Evolutionary conservation across 2,888 invertebrate genomes (phyloP).

Genomic region (Perizoma flavofasciatum): DNA sequence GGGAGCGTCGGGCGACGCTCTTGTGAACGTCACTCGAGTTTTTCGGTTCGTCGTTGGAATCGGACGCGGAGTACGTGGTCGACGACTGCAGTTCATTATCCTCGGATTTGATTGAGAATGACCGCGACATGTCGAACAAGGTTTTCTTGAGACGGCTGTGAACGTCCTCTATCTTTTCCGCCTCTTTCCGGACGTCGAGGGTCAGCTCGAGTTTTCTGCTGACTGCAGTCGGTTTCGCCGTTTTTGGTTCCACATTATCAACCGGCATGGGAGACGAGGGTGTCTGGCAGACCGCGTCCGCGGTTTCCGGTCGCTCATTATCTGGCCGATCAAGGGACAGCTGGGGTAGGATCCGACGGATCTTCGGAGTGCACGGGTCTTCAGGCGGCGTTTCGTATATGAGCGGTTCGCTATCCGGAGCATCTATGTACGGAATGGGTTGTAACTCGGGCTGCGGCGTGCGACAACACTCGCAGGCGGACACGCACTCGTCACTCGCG

Average conservation of each 20-base stretch:
- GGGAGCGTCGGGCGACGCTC: conserved; percentile 22
- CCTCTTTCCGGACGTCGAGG: conserved; percentile 59
- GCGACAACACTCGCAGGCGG: conserved; percentile 77
- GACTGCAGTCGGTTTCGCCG: conserved; percentile 39
- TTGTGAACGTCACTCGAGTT: conserved; percentile 14
- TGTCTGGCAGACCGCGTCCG: conserved; percentile 73
- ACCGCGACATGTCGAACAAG: conserved; percentile 64
- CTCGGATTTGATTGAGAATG: conserved; percentile 67
- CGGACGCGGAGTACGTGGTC: conserved; percentile 67
- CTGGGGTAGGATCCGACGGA: conserved; percentile 73
- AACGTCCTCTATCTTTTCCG: conserved; percentile 57
- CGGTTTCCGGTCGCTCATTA: conserved; percentile 58
- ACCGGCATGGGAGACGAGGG: conserved; percentile 39
- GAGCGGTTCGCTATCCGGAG: conserved; percentile 72
- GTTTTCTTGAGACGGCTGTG: conserved; percentile 67
- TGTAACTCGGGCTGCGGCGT: conserved; percentile 72
- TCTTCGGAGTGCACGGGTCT: conserved; percentile 68
- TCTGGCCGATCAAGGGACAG: conserved; percentile 69
- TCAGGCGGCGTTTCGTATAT: conserved; percentile 69
- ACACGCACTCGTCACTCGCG: conserved; percentile 69
- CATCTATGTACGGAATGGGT: conserved; percentile 77
- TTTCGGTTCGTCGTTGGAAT: conserved; percentile 57
- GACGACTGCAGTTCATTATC: conserved; percentile 67
- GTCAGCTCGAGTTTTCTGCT: conserved; percentile 57
- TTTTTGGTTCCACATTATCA: conserved; percentile 52